Conservation (phyloP, 2,113 vertebrate species). For the Myrmecophaga tridactyla region DNA sequence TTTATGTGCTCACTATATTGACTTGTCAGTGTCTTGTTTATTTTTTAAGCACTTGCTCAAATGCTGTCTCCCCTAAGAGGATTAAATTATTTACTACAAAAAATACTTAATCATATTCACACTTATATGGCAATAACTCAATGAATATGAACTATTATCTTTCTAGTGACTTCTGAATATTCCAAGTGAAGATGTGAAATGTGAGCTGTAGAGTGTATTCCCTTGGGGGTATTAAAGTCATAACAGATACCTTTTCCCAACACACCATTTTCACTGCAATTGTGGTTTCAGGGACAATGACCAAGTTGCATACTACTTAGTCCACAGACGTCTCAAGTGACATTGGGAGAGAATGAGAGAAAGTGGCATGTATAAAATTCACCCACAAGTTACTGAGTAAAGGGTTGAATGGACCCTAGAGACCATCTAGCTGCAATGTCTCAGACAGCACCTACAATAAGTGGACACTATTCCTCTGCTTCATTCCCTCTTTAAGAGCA, state of each 20-base stretch:
- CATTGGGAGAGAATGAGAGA: neutral
- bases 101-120: neutral
- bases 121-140: neutral
- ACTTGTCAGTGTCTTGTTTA: neutral
- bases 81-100: neutral
- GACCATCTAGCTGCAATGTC: neutral
- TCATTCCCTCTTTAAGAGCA: neutral
- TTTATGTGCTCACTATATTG: neutral
- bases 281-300: neutral
- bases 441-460: neutral
- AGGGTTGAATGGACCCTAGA: neutral
- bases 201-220: neutral
- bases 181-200: slow-evolving; percentile 12
- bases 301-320: neutral
- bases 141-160: neutral
- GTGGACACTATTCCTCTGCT: neutral
- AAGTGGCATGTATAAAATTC: too few species aligned
- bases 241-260: neutral
- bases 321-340: neutral
- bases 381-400: neutral
- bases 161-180: neutral
- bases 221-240: neutral
- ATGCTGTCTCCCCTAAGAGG: neutral
- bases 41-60: neutral
- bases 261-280: neutral